Conservation (phyloP, 2,888 invertebrate genomes). For the Muscina levida region DNA sequence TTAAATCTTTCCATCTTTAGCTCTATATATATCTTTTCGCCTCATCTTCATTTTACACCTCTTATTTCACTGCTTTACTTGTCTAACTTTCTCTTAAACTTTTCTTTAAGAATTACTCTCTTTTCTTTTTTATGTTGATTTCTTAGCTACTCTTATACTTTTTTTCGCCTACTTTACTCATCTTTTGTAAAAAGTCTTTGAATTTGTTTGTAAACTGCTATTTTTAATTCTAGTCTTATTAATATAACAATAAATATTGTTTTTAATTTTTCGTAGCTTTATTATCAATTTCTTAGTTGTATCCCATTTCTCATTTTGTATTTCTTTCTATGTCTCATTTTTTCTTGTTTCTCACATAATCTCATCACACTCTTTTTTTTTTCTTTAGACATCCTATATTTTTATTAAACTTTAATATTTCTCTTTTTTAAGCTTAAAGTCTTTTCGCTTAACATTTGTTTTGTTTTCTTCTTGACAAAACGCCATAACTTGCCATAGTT, state of each 20-base stretch:
- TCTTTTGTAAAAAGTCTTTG: constrained; percentile 45
- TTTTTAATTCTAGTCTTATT: constrained; percentile 77
- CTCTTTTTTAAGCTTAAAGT: constrained; percentile 27
- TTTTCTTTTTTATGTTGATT: background rate
- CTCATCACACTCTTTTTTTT: constrained; percentile 52
- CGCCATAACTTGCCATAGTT: constrained; percentile 80
- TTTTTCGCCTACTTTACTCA: background rate
- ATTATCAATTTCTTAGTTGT: constrained; percentile 24
- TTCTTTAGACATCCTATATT: constrained; percentile 36
- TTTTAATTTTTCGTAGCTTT: constrained; percentile 55
- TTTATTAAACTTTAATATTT: constrained; percentile 29
- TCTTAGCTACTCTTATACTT: background rate
- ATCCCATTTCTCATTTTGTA: background rate
- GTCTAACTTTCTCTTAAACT: constrained; percentile 9
- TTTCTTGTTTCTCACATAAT: constrained; percentile 16
- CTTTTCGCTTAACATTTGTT: constrained; percentile 69
- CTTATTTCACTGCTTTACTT: constrained; percentile 5
- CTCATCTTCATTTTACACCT: background rate
- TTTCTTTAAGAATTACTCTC: constrained; percentile 17
- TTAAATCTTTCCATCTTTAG: constrained; percentile 14
- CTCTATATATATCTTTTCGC: constrained; percentile 1
- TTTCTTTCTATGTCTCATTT: constrained; percentile 13
- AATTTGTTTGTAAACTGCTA: constrained; percentile 37
- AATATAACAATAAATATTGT: constrained; percentile 63
- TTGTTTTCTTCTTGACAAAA: constrained; percentile 71